phyloP scores from a whole-genome alignment of 2,113 vertebrate species.

The Cottus gobio region DNA sequence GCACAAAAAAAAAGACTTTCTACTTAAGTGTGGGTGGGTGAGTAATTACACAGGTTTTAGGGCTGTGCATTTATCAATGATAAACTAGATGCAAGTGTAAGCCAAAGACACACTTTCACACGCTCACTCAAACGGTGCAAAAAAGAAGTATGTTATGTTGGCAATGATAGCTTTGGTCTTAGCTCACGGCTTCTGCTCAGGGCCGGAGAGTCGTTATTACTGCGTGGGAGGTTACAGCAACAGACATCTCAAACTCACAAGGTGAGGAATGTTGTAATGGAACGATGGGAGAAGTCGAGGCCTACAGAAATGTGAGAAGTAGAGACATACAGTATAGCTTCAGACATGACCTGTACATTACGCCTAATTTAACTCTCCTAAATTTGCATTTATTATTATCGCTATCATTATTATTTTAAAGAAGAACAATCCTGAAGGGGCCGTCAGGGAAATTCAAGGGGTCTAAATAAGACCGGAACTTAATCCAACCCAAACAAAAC shows the following conservation, averaged over 20 bases:
- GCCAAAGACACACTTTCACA: slow-evolving; percentile 6
- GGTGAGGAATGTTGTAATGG: slow-evolving; percentile 20
- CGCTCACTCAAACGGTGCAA: slow-evolving; percentile 6
- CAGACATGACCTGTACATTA: neutral
- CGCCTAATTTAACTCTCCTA: neutral
- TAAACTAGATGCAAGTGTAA: slow-evolving; percentile 33
- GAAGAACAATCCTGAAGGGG: neutral
- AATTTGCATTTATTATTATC: neutral
- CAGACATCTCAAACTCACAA: slow-evolving; percentile 18
- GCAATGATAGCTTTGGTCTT: slow-evolving; percentile 53
- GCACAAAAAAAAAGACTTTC: slow-evolving; percentile 1
- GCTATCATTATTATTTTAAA: neutral
- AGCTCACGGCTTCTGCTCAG: slow-evolving; percentile 49
- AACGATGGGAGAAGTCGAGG: neutral
- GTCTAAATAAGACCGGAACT: too few relatives aligned
- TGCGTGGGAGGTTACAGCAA: slow-evolving; percentile 51
- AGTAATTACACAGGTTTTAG: slow-evolving; percentile 29
- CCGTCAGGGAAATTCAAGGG: too few relatives aligned
- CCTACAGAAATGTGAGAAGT: neutral
- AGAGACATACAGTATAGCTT: neutral
- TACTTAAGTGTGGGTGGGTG: slow-evolving; percentile 5
- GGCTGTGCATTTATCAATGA: slow-evolving; percentile 33
- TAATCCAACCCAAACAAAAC: too few relatives aligned
- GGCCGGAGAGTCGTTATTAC: slow-evolving; percentile 60
- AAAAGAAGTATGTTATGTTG: slow-evolving; percentile 48